Evolutionary conservation across 2,888 invertebrate species (phyloP), one percentile per base, ranked within the genome.

Genomic region (Rhamnusium bicolor): DNA sequence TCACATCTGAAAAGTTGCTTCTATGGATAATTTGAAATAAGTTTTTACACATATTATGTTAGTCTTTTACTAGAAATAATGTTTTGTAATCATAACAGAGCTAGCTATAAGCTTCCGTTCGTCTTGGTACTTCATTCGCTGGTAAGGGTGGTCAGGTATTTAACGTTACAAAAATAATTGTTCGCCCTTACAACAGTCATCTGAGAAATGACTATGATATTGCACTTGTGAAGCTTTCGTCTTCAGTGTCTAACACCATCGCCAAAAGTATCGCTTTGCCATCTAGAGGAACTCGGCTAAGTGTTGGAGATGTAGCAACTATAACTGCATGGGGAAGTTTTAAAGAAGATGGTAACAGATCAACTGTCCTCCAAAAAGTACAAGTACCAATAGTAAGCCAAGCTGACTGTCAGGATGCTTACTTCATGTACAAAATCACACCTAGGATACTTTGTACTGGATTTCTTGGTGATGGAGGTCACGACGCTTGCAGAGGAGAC

Each of bases 381-480:
- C 27, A 69, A 29, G 78, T 76, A 21, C 76, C 76, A 6, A 54
- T 74, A 7, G 24, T 76, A 4, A 68, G 49, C 49, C 71, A 62
- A 51, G 54, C 8, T n/a, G 47, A 46, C 19, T 76, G 76, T 51
- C 14, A 53, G 2, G 10, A 27, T 18, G 65, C 65, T 12, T 53
- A 65, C 10, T 27, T 32, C 18, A 27, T 6, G 4, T n/a, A 18
- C 14, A 19, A 29, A 10, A 77, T 85, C 14, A 89, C 90, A 0
- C 79, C 85, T 0, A 88, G 89, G 19, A 91, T 91, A 91, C 89
- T 91, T 81, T 91, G 91, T 66, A 91, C 91, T 0, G 90, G 90
- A 0, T 88, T 89, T 14, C 88, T 89, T 78, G 85, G 81, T 0
- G 88, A 89, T 1, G 89, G 90, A 0, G 89, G 90, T 3, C 89